phyloP scores from a whole-genome alignment of 1,140 invertebrate species.

The Lordiphosa collinella region DNA sequence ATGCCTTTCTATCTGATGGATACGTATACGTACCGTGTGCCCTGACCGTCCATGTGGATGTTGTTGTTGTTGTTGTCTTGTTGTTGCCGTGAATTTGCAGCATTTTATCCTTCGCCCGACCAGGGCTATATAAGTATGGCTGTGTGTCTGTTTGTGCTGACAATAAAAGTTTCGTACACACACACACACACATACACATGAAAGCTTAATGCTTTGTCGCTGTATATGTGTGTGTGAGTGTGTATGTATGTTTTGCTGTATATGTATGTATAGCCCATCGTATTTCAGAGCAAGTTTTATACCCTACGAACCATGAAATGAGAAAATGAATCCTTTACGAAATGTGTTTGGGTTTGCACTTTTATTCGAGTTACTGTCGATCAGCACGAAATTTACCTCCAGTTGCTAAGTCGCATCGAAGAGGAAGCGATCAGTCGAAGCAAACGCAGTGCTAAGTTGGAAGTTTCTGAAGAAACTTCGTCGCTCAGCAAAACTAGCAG shows the following conservation, averaged over 20 bases:
- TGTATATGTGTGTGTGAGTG: conserved; percentile 27
- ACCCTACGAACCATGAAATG: conserved; percentile 43
- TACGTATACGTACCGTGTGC: conserved; percentile 74
- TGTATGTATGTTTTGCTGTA: conserved; percentile 38
- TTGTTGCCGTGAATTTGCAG: conserved; percentile 72
- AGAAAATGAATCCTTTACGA: conserved; percentile 6
- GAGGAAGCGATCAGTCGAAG: no score
- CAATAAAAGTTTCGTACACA: conserved; percentile 72
- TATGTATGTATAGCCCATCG: conserved; percentile 49
- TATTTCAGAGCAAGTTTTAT: conserved; percentile 73
- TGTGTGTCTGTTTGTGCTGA: conserved; percentile 72
- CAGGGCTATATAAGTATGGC: conserved; percentile 26
- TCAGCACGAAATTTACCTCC: no score
- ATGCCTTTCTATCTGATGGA: conserved; percentile 77
- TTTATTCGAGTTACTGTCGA: no score
- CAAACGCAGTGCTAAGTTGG: no score
- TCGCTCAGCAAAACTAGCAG: no score
- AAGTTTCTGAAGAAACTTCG: no score
- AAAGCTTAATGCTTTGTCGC: conserved; percentile 64
- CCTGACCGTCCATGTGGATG: conserved; percentile 22
- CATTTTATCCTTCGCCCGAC: conserved; percentile 73
- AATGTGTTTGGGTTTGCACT: neutral
- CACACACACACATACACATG: conserved; percentile 45
- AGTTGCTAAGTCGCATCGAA: no score
- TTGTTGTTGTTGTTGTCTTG: conserved; percentile 25